Base-by-base conservation (phyloP, 2,888 invertebrate genomes). In the Diaprepes abbreviatus region DNA sequence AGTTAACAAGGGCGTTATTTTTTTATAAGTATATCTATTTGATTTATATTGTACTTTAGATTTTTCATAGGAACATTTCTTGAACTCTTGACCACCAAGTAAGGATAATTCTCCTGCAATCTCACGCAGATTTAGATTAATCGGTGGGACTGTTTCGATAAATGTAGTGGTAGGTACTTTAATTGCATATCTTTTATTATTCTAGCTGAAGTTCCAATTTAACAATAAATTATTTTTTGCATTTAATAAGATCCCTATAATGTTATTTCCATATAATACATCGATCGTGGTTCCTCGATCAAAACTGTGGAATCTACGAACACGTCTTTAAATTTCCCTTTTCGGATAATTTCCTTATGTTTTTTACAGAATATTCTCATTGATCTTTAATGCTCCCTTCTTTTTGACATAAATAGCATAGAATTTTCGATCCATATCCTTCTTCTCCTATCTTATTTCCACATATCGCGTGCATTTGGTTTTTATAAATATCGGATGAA, bases 1-100 rank as follows among this genome's bases (percentile, higher is more conserved):
- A 36, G 36, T 36, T 36, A 36, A 3, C 10, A 36, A 36, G 36
- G 36, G 12, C 36, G 10, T 36, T 36, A 36, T 55, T 31, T 43
- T 54, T 43, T 64, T 19, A 33, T 43, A 33, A 16, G 31, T 21
- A 31, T n/a, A 55, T 17, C 38, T 60, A 31, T 60, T 60, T 60
- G 48, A 45, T 50, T 50, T 62, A 35, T 35, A 48, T 62, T 62
- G 62, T 36, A 50, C 36, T n/a, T n/a, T n/a, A n/a, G 58, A 65
- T 68, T 73, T 21, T 71, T 70, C 63, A 68, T 66, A 73, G 63
- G 63, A 73, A 73, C 72, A 66, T 55, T 74, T 73, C 67, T 74
- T 66, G 52, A 70, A 72, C 24, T 67, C 65, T 70, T 72, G 73
- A 66, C 55, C 65, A 60, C 70, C 52, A 58, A 73, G 72, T 70